A percentile compares a stretch with the other conserved stretches of the same genome.
Conservation (phyloP, 1,140 invertebrate genomes). For the Dysdera silvatica region DNA sequence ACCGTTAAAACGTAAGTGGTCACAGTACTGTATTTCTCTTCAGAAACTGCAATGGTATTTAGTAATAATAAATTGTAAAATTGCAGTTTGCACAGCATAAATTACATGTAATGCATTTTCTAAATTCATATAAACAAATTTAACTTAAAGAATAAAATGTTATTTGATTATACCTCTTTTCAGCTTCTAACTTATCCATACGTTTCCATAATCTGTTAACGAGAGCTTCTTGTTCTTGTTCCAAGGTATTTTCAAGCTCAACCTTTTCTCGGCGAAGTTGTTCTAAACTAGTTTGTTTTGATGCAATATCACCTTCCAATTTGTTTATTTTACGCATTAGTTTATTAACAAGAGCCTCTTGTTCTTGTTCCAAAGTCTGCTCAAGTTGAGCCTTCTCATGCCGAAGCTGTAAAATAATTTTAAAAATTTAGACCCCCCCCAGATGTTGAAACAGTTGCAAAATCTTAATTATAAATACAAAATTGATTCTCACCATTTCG, state of each 20-base stretch:
- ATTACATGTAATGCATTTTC: neutral
- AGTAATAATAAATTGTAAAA: constrained; percentile 1
- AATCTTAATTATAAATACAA: constrained; percentile 42
- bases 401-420: constrained; percentile 48
- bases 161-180: constrained; percentile 24
- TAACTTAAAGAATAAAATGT: neutral
- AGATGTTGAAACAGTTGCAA: constrained; percentile 58
- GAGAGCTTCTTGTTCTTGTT: constrained; percentile 95
- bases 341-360: constrained; percentile 95
- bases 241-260: constrained; percentile 91
- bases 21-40: no score
- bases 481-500: constrained; percentile 60
- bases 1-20: no score
- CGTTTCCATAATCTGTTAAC: constrained; percentile 96
- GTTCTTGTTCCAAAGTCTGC: constrained; percentile 93
- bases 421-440: no score
- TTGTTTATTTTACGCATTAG: constrained; percentile 97
- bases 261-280: constrained; percentile 91
- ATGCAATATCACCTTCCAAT: constrained; percentile 86
- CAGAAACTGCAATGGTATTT: no score
- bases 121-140: neutral
- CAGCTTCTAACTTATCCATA: constrained; percentile 93
- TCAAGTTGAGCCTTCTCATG: constrained; percentile 84
- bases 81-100: neutral
- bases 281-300: constrained; percentile 82